Percentiles rank a stretch among this genome's conserved stretches.
Evolutionary conservation across 2,888 invertebrate species (phyloP).

Genomic region (Eristalis arbustorum): DNA sequence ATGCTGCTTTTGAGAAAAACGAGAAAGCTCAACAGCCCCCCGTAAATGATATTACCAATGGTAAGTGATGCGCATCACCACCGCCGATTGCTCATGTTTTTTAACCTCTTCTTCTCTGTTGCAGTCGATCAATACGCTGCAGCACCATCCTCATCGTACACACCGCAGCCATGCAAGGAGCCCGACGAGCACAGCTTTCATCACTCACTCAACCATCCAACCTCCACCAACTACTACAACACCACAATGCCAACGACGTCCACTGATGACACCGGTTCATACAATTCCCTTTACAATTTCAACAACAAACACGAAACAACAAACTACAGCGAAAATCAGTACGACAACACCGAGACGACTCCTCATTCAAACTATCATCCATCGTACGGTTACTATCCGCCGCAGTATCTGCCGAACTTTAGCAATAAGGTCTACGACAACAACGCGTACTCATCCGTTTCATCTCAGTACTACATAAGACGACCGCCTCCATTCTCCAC

Average conservation of each 20-base stretch:
- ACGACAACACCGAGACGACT: conserved; percentile 36
- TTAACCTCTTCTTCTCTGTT: neutral
- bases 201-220: conserved; percentile 27
- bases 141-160: conserved; percentile 17
- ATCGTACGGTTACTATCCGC: conserved; percentile 75
- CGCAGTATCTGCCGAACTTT: conserved; percentile 76
- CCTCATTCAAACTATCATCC: conserved; percentile 71
- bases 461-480: conserved; percentile 48
- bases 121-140: conserved; percentile 43
- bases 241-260: conserved; percentile 39
- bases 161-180: conserved; percentile 24
- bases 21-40: conserved; percentile 34
- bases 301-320: conserved; percentile 49
- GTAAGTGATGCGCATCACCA: conserved; percentile 12
- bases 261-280: conserved; percentile 39
- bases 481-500: conserved; percentile 51
- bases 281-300: conserved; percentile 42
- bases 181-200: conserved; percentile 35
- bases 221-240: conserved; percentile 36
- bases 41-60: conserved; percentile 34
- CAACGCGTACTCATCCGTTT: conserved; percentile 43
- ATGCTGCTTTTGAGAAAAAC: conserved; percentile 42
- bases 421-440: conserved; percentile 71
- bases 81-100: neutral
- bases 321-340: conserved; percentile 50